phyloP scores from a whole-genome alignment of 2,797 vertebrate species.

The Pipistrellus pipistrellus region DNA sequence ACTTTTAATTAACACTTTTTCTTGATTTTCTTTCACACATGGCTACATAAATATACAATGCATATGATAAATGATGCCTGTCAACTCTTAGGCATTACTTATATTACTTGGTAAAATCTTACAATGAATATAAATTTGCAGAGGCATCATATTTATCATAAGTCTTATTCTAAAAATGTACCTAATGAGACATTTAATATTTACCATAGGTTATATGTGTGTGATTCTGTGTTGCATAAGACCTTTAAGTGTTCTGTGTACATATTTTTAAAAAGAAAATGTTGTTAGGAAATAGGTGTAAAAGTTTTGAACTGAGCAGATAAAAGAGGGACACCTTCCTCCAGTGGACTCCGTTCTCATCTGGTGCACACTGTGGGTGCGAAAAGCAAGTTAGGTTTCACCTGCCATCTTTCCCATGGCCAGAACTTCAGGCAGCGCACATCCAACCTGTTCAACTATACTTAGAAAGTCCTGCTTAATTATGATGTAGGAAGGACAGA shows the following conservation, averaged over 20 bases:
- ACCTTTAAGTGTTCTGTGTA: neutral
- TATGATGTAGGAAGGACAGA: neutral
- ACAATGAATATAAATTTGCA: conserved; percentile 3
- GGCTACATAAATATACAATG: neutral
- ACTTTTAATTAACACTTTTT: conserved; percentile 26
- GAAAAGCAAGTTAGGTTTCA: neutral
- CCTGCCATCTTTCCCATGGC: neutral
- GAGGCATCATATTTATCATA: neutral
- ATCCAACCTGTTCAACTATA: neutral
- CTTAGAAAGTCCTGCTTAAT: neutral
- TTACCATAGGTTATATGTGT: neutral
- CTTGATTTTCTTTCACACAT: conserved; percentile 3
- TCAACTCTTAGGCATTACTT: neutral
- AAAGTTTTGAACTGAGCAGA: neutral
- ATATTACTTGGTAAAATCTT: conserved; percentile 9
- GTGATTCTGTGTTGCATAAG: neutral
- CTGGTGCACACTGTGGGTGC: neutral
- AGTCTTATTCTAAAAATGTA: neutral
- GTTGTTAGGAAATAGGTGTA: neutral
- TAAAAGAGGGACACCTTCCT: neutral
- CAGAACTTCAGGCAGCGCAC: neutral
- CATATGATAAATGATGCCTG: neutral
- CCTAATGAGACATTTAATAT: conserved; percentile 7
- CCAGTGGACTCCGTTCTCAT: neutral
- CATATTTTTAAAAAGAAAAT: conserved; percentile 5